Conservation (phyloP, 1,140 invertebrate species). For the Cecropterus lyciades region DNA sequence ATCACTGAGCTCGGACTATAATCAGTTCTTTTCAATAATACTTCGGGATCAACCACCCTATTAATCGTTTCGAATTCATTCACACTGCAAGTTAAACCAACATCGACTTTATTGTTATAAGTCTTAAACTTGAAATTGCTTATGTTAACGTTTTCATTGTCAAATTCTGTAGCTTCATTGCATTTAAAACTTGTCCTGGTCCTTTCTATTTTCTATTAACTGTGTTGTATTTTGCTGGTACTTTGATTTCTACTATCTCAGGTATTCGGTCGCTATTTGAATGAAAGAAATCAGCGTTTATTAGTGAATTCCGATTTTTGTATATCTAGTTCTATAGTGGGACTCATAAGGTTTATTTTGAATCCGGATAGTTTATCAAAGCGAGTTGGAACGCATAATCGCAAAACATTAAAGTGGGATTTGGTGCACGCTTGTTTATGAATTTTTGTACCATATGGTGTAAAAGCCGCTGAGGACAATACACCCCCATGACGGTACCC, state of each 20-base stretch:
- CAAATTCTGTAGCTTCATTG: conserved; percentile 57
- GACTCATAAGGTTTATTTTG: conserved; percentile 39
- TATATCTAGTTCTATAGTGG: conserved; percentile 10
- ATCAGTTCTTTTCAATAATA: conserved; percentile 70
- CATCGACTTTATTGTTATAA: conserved; percentile 41
- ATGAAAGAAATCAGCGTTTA: conserved; percentile 2
- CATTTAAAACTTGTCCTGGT: conserved; percentile 57
- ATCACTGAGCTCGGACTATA: conserved; percentile 55
- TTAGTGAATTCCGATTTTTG: not conserved
- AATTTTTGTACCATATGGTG: conserved; percentile 79
- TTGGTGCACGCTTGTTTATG: conserved; percentile 77
- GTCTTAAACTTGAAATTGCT: conserved; percentile 20
- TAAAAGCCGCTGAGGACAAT: conserved; percentile 78
- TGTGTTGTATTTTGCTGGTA: conserved; percentile 1
- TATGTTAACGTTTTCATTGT: conserved; percentile 40
- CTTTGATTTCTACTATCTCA: conserved; percentile 40
- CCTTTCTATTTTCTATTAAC: conserved; percentile 47
- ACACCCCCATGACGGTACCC: conserved; percentile 66
- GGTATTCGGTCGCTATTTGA: conserved; percentile 38
- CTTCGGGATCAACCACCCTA: conserved; percentile 73
- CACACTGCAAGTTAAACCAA: conserved; percentile 23
- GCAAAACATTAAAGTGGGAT: conserved; percentile 68
- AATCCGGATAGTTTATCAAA: conserved; percentile 13
- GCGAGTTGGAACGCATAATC: conserved; percentile 56
- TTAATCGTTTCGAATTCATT: conserved; percentile 67